A percentile compares a stretch with the other conserved stretches of the same genome.
Conservation (phyloP, 2,888 invertebrate species). For the Cephus pulcher region DNA sequence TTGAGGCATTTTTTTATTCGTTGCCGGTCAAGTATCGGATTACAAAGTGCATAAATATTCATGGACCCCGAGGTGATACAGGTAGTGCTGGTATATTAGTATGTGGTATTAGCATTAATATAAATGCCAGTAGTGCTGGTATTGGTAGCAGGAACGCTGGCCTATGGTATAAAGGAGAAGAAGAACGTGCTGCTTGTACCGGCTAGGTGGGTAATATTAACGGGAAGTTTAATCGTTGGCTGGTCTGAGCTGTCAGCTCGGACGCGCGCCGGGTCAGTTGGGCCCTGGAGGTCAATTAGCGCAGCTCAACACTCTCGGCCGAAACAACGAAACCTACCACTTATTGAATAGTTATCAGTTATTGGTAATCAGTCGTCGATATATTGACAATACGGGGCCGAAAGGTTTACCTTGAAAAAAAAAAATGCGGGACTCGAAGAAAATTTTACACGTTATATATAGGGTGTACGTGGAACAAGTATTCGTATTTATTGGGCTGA, state of each 20-base stretch:
- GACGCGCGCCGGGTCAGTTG: slow-evolving; percentile 63
- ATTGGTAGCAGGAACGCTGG: not conserved
- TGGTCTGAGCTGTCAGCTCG: slow-evolving; percentile 58
- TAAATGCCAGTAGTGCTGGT: not conserved
- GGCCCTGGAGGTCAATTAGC: slow-evolving; percentile 64
- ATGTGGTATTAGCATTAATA: not conserved
- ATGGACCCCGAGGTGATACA: slow-evolving; percentile 32
- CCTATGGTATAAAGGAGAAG: not conserved
- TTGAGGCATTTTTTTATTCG: not conserved
- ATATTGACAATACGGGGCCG: not conserved
- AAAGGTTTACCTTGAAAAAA: not conserved
- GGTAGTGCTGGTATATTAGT: not conserved
- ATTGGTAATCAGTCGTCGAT: not conserved
- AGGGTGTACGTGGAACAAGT: not conserved
- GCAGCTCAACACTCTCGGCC: slow-evolving; percentile 59
- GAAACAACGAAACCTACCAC: not conserved
- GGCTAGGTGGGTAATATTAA: slow-evolving; percentile 52
- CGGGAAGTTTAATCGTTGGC: slow-evolving; percentile 64
- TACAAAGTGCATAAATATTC: slow-evolving; percentile 53
- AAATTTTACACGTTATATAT: not conserved
- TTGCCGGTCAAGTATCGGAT: slow-evolving; percentile 36
- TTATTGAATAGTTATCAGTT: not conserved
- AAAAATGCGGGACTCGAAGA: not conserved
- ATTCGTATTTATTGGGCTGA: not conserved
- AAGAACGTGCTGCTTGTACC: not conserved